These are phyloP conservation scores for Dryobates pubescens DNA, from an alignment of 2,797 vertebrate species.

Conservation along the genomic window DNA sequence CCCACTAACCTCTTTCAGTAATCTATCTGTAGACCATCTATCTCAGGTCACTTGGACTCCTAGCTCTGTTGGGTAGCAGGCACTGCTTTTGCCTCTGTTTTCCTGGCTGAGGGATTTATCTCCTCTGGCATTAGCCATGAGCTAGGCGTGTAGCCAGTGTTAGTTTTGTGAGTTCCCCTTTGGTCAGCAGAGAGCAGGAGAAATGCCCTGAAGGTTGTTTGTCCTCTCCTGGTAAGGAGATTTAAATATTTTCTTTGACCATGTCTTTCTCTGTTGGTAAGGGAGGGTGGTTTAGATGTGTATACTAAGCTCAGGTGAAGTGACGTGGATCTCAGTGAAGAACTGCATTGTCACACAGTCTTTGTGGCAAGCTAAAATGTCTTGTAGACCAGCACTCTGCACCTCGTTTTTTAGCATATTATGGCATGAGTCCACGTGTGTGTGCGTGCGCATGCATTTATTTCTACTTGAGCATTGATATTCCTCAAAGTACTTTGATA, in stretches of 20 bases:
- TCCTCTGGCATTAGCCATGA: neutral
- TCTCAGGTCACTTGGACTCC: rapidly evolving
- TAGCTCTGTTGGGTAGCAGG: neutral
- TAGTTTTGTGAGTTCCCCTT: neutral
- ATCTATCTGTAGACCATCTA: neutral
- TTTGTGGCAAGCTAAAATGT: no score
- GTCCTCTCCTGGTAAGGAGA: neutral
- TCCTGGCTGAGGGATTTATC: neutral
- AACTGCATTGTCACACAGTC: neutral
- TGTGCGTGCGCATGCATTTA: neutral
- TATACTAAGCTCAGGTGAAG: neutral
- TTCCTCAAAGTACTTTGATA: constrained; percentile 47
- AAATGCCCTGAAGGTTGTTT: neutral
- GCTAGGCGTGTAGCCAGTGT: rapidly evolving
- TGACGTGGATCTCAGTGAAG: neutral
- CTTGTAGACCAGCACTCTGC: neutral
- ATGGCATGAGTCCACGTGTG: neutral
- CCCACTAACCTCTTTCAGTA: neutral
- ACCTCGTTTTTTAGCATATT: rapidly evolving
- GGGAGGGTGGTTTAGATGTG: neutral
- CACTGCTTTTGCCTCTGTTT: neutral
- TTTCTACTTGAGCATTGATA: constrained; percentile 3
- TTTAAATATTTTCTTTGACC: neutral
- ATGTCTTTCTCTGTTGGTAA: neutral
- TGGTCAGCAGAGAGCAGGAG: neutral